Conservation (phyloP, 1,140 invertebrate species). For the Trichomalopsis sarcophagae region DNA sequence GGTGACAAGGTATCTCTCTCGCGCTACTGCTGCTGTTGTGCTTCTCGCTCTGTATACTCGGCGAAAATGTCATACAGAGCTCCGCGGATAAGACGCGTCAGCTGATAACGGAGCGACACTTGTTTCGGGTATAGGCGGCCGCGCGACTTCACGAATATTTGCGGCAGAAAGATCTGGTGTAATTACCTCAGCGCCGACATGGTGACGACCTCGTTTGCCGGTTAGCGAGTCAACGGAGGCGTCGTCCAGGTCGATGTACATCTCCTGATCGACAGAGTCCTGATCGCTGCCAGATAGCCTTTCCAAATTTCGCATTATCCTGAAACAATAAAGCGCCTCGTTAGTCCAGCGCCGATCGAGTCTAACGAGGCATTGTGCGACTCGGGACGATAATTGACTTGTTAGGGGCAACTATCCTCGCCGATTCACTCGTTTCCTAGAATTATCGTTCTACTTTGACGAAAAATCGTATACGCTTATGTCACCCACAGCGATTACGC, state of each 20-base stretch:
- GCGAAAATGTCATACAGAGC: too few relatives aligned
- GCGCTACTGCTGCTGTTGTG: too few relatives aligned
- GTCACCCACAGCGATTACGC: neutral
- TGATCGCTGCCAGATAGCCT: slow-evolving; percentile 73
- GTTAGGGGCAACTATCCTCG: neutral
- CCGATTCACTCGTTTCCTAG: neutral
- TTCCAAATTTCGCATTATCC: slow-evolving; percentile 73
- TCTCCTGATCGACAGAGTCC: slow-evolving; percentile 73
- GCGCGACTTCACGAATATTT: too few relatives aligned
- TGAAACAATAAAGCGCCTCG: slow-evolving; percentile 54
- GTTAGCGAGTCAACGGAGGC: slow-evolving; percentile 73
- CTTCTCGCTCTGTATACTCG: neutral
- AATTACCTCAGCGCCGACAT: slow-evolving; percentile 69
- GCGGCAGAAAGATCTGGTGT: too few relatives aligned
- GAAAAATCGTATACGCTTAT: neutral
- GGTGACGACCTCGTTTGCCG: slow-evolving; percentile 72
- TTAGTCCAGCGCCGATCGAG: slow-evolving; percentile 10
- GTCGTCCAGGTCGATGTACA: slow-evolving; percentile 75
- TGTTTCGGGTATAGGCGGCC: too few relatives aligned
- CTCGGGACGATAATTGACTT: neutral
- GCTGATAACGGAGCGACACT: too few relatives aligned
- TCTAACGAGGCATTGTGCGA: neutral
- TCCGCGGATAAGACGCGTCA: too few relatives aligned
- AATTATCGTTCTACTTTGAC: neutral
- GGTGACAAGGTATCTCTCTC: slow-evolving; percentile 30